Evolutionary conservation across 2,113 vertebrate species (phyloP), one percentile per base, ranked within the genome.

Genomic region (Stigmatopora nigra): DNA sequence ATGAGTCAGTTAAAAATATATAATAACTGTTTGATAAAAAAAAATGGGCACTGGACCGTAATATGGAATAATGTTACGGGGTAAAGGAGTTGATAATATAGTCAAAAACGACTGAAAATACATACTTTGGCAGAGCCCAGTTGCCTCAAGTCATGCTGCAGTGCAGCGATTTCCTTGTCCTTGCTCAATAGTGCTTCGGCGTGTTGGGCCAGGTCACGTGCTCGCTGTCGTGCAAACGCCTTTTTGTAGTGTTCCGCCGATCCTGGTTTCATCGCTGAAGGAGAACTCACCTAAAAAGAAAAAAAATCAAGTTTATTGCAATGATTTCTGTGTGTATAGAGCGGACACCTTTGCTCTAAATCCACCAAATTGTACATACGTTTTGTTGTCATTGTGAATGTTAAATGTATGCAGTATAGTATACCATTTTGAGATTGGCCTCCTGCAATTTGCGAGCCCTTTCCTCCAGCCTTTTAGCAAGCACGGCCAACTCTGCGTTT

Each of bases 381-480:
- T 41, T 41, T 31, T 41, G 7, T 41, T 41, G 38, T 41, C 38
- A 41, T 2, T 41, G 38, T 41, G 9, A 36, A 56, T 66, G 9
- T 72, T 71, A 31, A 53, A 46, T 67, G 57, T 66, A 41, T 46
- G 58, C 13, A 1, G 25, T 31, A 31, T 31, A n/a, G 20, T 41
- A 0, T 87, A 99, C 96, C 80, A 97, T 94, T 92, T 87, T 93
- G 71, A 98, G 92, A 86, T 99, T 99, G 51, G 97, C 94, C 78
- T 99, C 97, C 85, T 99, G 97, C 55, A 99, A 93, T 68, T 99
- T 99, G 15, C 82, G 85, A 0, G 97, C 97, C 80, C 96, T 91
- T 68, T 99, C 97, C 75, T 99, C 97, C 82, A 99, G 90, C 46
- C 95, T 92, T 81, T 97, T 97, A 71, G 97, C 97, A 0, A 99